Base-by-base conservation (phyloP, 2,888 invertebrate genomes). In the Synanthedon andrenaeformis region DNA sequence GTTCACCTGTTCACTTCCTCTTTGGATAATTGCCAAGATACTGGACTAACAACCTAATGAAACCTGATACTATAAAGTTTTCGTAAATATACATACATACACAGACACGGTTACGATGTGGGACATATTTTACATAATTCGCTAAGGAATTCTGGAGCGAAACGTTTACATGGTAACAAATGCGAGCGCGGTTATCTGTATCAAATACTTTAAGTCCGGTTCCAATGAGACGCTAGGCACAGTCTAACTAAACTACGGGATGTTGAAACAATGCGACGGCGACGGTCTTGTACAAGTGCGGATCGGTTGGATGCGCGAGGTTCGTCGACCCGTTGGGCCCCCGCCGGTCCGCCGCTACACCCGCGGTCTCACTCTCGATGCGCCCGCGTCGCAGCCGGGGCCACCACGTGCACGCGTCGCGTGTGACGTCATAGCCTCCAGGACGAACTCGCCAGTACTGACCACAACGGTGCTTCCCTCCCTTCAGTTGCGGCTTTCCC, bases 301-400 rank as follows among this genome's bases (percentile, higher is more conserved):
- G 82, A 81, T 82, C 83, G 81, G 79, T 82, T 73, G 79, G 81
- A 79, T 82, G 82, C 74, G 81, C 79, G 74, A 59, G 71, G 82
- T 79, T 83, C 83, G 68, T 76, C 67, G 83, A 84, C 79, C 83
- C 65, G 68, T 59, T 60, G 56, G 58, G 61, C 64, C 62, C 62
- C 67, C 66, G 66, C 72, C 66, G 61, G 66, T 62, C 61, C 64
- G 62, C 67, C 63, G 67, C 63, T 65, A 64, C 59, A n/a, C 57
- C 55, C 55, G 58, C 55, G 41, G 55, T 54, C 52, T 57, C 58
- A 58, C 57, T 57, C 52, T 56, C 56, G 63, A 64, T 63, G 63
- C 64, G 58, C 58, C 67, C 76, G 74, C 76, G 73, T 76, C 74
- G 80, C 82, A 80, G 77, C 79, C 73, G 72, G 76, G 53, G 56